phyloP scores from a whole-genome alignment of 2,113 vertebrate species.

The Nematolebias whitei region DNA sequence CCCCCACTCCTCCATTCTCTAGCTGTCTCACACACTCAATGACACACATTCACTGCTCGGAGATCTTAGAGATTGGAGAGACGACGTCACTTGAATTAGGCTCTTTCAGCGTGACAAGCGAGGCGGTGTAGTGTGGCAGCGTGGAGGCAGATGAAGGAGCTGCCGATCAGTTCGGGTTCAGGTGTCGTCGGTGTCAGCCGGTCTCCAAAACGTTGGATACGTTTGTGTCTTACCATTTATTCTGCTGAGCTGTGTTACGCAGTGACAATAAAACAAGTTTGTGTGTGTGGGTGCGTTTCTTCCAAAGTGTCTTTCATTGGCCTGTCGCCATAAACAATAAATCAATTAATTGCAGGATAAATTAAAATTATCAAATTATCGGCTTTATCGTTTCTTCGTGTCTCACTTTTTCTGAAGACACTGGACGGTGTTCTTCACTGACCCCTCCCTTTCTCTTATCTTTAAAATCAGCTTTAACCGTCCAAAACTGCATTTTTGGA shows the following conservation, averaged over 20 bases:
- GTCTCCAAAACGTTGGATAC: constrained; percentile 6
- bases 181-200: constrained; percentile 22
- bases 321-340: too few relatives aligned
- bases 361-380: too few relatives aligned
- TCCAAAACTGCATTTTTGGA: too few relatives aligned
- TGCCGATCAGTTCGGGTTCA: background rate
- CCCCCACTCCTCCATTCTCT: constrained; percentile 42
- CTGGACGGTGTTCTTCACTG: too few relatives aligned
- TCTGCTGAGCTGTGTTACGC: constrained; percentile 39
- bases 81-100: constrained; percentile 40
- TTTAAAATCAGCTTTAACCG: too few relatives aligned
- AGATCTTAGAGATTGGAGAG: constrained; percentile 45
- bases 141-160: background rate
- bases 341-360: too few relatives aligned
- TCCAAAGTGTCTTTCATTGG: too few relatives aligned
- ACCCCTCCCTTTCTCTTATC: too few relatives aligned
- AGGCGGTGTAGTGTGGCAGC: background rate
- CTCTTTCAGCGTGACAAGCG: constrained; percentile 23
- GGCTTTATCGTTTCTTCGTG: too few relatives aligned
- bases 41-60: constrained; percentile 35
- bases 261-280: constrained; percentile 12
- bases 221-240: constrained; percentile 34
- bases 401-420: too few relatives aligned
- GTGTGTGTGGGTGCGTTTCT: constrained; percentile 12
- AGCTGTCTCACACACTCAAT: constrained; percentile 39